Conservation (phyloP, 64 coral and sea anemone species). For the Dendronephthya gigantea region DNA sequence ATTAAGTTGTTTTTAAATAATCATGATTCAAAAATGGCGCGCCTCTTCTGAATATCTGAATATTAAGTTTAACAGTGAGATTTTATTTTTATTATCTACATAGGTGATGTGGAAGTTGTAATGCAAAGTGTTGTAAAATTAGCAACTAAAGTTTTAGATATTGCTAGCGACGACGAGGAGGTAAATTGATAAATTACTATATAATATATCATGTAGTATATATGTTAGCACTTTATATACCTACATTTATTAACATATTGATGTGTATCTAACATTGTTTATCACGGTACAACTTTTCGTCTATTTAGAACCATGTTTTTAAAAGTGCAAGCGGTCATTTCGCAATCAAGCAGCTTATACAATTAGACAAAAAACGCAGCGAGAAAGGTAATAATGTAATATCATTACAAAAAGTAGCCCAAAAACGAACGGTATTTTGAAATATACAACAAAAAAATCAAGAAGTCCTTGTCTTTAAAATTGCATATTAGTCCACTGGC, state of each 20-base stretch:
- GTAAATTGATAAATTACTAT: neutral
- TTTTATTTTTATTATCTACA: neutral
- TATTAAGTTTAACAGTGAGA: neutral
- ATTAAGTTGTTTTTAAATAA: no score
- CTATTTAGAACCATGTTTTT: constrained; percentile 66
- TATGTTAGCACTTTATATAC: no score
- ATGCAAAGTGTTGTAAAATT: constrained; percentile 42
- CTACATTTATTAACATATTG: no score
- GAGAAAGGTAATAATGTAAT: constrained; percentile 56
- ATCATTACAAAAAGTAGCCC: no score
- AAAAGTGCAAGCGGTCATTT: constrained; percentile 94
- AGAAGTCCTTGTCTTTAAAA: no score
- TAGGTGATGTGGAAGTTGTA: constrained; percentile 38
- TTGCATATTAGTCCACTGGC: no score
- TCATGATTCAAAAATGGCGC: neutral
- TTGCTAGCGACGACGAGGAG: constrained; percentile 29
- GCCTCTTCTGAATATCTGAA: no score
- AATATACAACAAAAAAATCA: no score
- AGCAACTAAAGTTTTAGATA: constrained; percentile 35
- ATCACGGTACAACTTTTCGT: neutral
- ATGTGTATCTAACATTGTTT: neutral
- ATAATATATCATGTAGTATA: no score
- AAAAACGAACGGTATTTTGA: no score
- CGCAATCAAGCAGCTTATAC: constrained; percentile 66
- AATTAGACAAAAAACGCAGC: constrained; percentile 62